Evolutionary conservation across 1,140 invertebrate species (phyloP).

Genomic region (Pseudomyrmex flavicornis): DNA sequence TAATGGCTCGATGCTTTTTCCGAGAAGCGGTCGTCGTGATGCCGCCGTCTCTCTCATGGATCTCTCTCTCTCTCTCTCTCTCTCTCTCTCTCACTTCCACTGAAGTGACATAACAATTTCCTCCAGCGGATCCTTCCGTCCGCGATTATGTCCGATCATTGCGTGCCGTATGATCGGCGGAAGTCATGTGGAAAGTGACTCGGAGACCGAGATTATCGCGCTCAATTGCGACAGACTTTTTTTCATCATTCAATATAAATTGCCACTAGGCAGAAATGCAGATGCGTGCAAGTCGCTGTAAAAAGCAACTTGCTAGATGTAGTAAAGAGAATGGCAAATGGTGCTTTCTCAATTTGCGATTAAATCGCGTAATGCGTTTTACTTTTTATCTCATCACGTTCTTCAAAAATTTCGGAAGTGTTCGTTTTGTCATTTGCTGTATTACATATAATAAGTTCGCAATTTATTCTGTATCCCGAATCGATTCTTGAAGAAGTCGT

Average conservation of each 20-base stretch:
- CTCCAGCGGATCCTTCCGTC: background rate
- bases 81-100: background rate
- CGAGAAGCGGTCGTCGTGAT: background rate
- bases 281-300: background rate
- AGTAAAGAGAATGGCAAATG: background rate
- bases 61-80: background rate
- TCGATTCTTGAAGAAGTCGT: background rate
- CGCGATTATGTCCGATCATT: constrained; percentile 18
- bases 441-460: background rate
- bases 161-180: background rate
- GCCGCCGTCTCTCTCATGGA: no score
- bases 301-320: constrained; percentile 24
- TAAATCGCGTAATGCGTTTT: background rate
- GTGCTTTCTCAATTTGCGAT: constrained; percentile 9
- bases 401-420: no score
- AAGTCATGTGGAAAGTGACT: constrained; percentile 9
- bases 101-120: background rate
- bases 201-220: constrained; percentile 9
- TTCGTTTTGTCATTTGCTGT: no score
- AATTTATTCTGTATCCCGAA: background rate
- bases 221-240: constrained; percentile 1
- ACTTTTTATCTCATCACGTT: no score
- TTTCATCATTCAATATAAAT: constrained; percentile 11
- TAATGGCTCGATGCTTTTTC: constrained; percentile 36
- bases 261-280: background rate